Evolutionary conservation across 1,140 invertebrate genomes (phyloP).

Genomic region (Drosophila persimilis): DNA sequence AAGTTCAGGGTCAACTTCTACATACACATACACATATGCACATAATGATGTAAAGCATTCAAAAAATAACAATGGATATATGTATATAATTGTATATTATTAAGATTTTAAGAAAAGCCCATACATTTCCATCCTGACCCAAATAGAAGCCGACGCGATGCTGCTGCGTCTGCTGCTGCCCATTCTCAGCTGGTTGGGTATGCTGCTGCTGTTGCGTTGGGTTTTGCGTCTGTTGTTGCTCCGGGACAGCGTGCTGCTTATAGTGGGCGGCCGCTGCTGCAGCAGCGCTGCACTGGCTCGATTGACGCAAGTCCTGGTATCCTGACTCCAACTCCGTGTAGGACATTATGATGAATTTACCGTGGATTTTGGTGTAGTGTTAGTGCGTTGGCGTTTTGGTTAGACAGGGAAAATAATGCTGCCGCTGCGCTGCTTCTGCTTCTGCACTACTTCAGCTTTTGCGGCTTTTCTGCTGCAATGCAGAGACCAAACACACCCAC

Average conservation of each 20-base stretch:
- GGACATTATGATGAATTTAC: slow-evolving; percentile 85
- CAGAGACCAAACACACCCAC: slow-evolving; percentile 2
- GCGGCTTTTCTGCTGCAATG: too few relatives aligned
- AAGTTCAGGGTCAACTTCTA: slow-evolving; percentile 22
- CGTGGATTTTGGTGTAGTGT: background rate
- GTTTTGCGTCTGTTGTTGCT: slow-evolving; percentile 45
- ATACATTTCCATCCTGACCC: slow-evolving; percentile 86
- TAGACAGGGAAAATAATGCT: slow-evolving; percentile 13
- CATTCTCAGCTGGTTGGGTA: background rate
- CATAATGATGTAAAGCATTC: background rate
- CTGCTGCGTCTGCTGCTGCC: slow-evolving; percentile 77
- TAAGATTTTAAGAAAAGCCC: slow-evolving; percentile 20
- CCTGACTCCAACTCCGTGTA: slow-evolving; percentile 95
- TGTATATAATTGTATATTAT: background rate
- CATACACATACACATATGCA: background rate
- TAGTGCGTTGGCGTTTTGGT: slow-evolving; percentile 17
- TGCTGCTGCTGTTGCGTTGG: slow-evolving; percentile 83
- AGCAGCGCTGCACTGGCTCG: slow-evolving; percentile 64
- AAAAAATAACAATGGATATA: background rate
- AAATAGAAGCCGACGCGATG: slow-evolving; percentile 87
- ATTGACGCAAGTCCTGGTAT: slow-evolving; percentile 91
- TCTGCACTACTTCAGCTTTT: too few relatives aligned
- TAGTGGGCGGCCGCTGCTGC: slow-evolving; percentile 12
- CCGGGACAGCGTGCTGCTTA: too few relatives aligned
- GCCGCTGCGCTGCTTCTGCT: too few relatives aligned